Evolutionary conservation across 2,888 invertebrate species (phyloP).

Genomic region (Clostera curtula): DNA sequence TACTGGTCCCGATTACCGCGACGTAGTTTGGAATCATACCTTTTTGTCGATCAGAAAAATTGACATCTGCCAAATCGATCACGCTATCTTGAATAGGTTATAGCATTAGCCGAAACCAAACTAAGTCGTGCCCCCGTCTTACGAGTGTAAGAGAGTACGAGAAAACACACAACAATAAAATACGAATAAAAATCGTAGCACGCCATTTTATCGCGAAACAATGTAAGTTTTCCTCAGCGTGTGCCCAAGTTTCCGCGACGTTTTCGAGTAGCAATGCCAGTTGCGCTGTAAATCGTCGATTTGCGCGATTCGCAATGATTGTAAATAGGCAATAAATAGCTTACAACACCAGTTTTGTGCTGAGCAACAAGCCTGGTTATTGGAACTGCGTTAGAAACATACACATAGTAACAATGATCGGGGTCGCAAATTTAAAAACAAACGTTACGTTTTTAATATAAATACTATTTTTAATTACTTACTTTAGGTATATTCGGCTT

Average conservation of each 20-base stretch:
- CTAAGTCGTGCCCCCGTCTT: no score
- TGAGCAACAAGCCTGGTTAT: constrained; percentile 39
- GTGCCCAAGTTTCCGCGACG: constrained; percentile 19
- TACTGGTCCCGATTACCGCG: no score
- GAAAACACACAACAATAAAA: background rate
- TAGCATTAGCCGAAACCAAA: no score
- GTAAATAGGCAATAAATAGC: constrained; percentile 56
- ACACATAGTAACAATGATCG: constrained; percentile 5
- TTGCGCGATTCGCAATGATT: constrained; percentile 47
- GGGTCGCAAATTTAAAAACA: no score
- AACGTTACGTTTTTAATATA: no score
- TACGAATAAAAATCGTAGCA: background rate
- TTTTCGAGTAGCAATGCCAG: constrained; percentile 25
- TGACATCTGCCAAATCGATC: no score
- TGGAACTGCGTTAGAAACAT: constrained; percentile 26
- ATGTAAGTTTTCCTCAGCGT: constrained; percentile 18
- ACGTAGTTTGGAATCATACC: no score
- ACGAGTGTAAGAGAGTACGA: no score
- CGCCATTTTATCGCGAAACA: constrained; percentile 8
- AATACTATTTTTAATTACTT: no score
- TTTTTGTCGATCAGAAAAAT: no score
- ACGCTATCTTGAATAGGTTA: no score
- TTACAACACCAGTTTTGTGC: constrained; percentile 39
- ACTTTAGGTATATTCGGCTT: no score
- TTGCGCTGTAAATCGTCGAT: constrained; percentile 48